phyloP scores from a whole-genome alignment of 2,113 vertebrate species.

The Eonycteris spelaea region DNA sequence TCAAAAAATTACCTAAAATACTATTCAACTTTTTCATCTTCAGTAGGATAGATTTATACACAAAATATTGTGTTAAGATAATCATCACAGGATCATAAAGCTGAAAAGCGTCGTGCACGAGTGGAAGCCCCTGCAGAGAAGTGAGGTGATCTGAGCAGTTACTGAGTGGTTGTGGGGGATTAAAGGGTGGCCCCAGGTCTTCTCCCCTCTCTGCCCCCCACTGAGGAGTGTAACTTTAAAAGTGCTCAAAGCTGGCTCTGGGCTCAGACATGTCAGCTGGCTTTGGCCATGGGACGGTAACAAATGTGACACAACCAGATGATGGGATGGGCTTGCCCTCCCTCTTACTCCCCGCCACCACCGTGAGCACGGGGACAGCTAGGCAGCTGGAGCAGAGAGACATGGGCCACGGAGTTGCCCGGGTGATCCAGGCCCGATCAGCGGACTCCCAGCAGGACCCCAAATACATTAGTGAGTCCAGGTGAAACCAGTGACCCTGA shows the following conservation, averaged over 20 bases:
- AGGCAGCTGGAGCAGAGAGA: neutral
- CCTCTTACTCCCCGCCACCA: rapidly evolving
- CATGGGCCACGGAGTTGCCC: rapidly evolving
- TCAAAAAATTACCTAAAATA: neutral
- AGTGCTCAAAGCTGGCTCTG: neutral
- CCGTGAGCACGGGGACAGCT: neutral
- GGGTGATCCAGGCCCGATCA: neutral
- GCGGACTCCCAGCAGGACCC: no score
- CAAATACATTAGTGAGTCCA: neutral
- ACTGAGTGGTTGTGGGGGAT: neutral
- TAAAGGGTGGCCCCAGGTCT: neutral
- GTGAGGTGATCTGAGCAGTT: neutral
- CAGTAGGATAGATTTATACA: neutral
- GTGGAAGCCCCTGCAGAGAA: neutral
- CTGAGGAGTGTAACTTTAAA: neutral
- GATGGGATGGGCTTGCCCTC: neutral
- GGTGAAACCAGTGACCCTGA: neutral
- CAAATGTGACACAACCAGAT: neutral
- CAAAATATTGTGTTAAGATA: neutral
- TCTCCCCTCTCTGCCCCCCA: rapidly evolving
- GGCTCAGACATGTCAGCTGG: neutral
- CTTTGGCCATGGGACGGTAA: neutral
- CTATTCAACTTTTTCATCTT: neutral
- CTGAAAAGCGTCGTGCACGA: neutral
- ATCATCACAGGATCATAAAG: neutral